Base-by-base conservation (phyloP, 2,113 vertebrate genomes). In the Chaetops frenatus region DNA sequence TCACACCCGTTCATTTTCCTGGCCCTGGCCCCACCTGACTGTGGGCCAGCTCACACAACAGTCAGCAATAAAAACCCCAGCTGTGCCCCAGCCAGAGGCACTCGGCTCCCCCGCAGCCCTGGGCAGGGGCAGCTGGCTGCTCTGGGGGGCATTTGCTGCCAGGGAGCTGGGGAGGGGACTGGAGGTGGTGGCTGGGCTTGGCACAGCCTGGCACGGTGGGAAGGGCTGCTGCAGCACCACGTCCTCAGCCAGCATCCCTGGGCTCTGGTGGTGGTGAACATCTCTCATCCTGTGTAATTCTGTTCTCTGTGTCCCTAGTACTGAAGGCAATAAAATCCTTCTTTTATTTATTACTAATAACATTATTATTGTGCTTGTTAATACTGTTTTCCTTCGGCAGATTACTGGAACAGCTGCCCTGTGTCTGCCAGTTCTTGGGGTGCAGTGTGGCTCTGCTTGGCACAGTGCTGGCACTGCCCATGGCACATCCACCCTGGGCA, bases 291-390 rank as follows among this genome's bases (percentile, higher is more conserved):
- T 3, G 1, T 60, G 53, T 79, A 21, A 17, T 50, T 88, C 67
- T 91, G 65, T 78, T 71, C 15, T 47, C 70, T 69, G 22, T 80
- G 67, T 81, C 76, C 77, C 81, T 81, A 82, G 70, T 81, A 80
- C 90, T 90, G 92, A 95, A 88, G 94, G 79, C 92, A 96, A 96
- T 96, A 96, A 96, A 96, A 67, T 50, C 69, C 56, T 74, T 86
- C 69, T 84, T 89, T 95, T 94, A 93, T 95, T 96, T 96, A 94
- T 96, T 95, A 56, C 35, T 76, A 71, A 48, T 74, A 44, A 35
- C 22, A 3, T 45, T 69, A 40, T n/a, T 84, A 4, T 19, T 81
- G 53, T 57, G 27, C 16, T 90, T 57, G 28, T 42, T 92, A 25
- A 38, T 80, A 28, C 21, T 15, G 8, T 18, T 69, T 54, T 58